Conservation (phyloP, 1,140 invertebrate species). For the Scaptomyza graminum region DNA sequence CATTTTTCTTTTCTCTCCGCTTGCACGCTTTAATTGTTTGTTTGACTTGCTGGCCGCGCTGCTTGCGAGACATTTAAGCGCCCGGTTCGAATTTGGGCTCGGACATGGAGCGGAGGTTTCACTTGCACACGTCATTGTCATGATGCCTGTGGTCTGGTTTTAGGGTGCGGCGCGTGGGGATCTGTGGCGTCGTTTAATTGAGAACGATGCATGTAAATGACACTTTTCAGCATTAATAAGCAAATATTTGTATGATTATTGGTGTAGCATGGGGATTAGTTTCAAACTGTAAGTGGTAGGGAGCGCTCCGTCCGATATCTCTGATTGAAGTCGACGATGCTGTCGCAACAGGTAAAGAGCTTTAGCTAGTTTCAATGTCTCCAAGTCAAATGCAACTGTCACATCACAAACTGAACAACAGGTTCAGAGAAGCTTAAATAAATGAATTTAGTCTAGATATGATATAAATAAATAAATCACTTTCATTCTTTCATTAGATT, state of each 20-base stretch:
- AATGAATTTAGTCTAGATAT: neutral
- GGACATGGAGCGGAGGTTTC: conserved; percentile 28
- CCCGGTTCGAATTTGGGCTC: conserved; percentile 18
- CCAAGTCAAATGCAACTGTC: conserved; percentile 38
- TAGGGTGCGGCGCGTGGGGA: conserved; percentile 55
- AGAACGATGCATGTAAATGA: conserved; percentile 83
- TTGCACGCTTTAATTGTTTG: conserved; percentile 78
- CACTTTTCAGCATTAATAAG: conserved; percentile 83
- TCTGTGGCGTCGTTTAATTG: conserved; percentile 80
- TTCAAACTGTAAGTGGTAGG: conserved; percentile 51
- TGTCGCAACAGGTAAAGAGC: conserved; percentile 46
- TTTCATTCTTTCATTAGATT: conserved; percentile 1
- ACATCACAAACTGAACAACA: conserved; percentile 36
- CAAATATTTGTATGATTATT: conserved; percentile 83
- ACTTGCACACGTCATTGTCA: conserved; percentile 53
- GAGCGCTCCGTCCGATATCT: conserved; percentile 35
- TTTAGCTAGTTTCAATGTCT: conserved; percentile 39
- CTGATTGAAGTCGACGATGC: conserved; percentile 34
- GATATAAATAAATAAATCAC: conserved; percentile 17
- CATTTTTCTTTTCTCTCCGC: conserved; percentile 33
- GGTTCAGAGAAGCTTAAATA: conserved; percentile 18
- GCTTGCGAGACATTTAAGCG: conserved; percentile 50
- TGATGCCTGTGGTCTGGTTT: neutral
- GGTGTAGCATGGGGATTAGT: conserved; percentile 73
- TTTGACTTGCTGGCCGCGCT: conserved; percentile 67